Evolutionary conservation across 2,113 vertebrate species (phyloP).

Genomic region (Crocuta crocuta): DNA sequence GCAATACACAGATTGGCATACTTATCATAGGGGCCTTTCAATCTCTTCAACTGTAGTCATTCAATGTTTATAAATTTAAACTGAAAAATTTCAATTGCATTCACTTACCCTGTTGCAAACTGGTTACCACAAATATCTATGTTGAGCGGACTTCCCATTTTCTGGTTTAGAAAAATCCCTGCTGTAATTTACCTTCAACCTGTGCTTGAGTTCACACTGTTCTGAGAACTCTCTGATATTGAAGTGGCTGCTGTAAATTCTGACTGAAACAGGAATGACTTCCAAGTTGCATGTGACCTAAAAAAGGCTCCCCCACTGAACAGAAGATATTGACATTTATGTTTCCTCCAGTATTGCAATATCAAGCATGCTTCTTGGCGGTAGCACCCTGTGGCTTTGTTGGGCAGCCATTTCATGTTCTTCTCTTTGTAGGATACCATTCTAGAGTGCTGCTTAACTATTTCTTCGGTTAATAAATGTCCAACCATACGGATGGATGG

Average conservation of each 20-base stretch:
- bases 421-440: neutral
- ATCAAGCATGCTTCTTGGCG: neutral
- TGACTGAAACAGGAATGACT: slow-evolving; percentile 61
- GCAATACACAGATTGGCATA: neutral
- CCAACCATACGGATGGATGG: neutral
- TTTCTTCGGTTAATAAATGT: neutral
- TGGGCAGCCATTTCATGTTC: neutral
- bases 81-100: neutral
- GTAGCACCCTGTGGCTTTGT: neutral
- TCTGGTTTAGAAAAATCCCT: neutral
- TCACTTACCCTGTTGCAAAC: neutral
- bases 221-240: slow-evolving; percentile 46
- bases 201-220: slow-evolving; percentile 36
- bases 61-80: neutral
- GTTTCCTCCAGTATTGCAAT: slow-evolving; percentile 35
- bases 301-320: slow-evolving; percentile 39
- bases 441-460: neutral
- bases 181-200: slow-evolving; percentile 19
- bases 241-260: slow-evolving; percentile 55
- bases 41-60: neutral
- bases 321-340: slow-evolving; percentile 43
- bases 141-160: neutral
- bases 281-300: slow-evolving; percentile 58
- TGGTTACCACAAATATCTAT: neutral
- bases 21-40: neutral